Evolutionary conservation across 1,140 invertebrate species (phyloP).

Genomic region (Listronotus bonariensis): DNA sequence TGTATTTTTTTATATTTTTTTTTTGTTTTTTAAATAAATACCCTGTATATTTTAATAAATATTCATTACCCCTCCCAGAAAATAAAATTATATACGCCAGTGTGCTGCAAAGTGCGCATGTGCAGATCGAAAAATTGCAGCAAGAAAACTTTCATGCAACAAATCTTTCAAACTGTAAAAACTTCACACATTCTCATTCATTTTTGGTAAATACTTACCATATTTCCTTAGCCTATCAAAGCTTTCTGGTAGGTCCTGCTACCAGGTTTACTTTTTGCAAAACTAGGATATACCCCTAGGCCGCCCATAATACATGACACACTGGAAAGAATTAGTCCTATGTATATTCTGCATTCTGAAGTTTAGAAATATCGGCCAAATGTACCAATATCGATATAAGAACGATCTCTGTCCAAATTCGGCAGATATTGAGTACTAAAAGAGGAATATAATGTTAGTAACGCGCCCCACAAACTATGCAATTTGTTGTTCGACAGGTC

Average conservation of each 20-base stretch:
- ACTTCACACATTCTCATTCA: neutral
- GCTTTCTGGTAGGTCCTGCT: conserved; percentile 75
- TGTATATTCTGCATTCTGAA: conserved; percentile 90
- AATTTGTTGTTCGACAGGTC: no score
- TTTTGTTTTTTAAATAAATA: no score
- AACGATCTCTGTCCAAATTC: conserved; percentile 72
- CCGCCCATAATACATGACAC: conserved; percentile 89
- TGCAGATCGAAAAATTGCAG: no score
- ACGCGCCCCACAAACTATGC: no score
- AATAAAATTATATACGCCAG: no score
- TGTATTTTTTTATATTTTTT: no score
- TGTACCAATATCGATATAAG: conserved; percentile 80
- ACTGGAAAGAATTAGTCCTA: conserved; percentile 87
- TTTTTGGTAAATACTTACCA: conserved; percentile 50
- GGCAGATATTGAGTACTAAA: conserved; percentile 73
- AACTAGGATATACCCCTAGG: conserved; percentile 85
- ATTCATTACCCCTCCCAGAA: no score
- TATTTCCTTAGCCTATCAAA: conserved; percentile 62
- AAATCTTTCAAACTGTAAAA: no score
- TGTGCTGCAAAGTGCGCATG: no score
- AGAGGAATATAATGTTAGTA: no score
- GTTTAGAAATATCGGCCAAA: conserved; percentile 83
- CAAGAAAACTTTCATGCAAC: no score
- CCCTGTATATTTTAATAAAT: no score
- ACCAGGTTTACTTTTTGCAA: conserved; percentile 72